A percentile compares a stretch with the other conserved stretches of the same genome.
These are phyloP conservation scores for Xenopus borealis DNA, from an alignment of 2,113 vertebrate species.

Conservation along the genomic window DNA sequence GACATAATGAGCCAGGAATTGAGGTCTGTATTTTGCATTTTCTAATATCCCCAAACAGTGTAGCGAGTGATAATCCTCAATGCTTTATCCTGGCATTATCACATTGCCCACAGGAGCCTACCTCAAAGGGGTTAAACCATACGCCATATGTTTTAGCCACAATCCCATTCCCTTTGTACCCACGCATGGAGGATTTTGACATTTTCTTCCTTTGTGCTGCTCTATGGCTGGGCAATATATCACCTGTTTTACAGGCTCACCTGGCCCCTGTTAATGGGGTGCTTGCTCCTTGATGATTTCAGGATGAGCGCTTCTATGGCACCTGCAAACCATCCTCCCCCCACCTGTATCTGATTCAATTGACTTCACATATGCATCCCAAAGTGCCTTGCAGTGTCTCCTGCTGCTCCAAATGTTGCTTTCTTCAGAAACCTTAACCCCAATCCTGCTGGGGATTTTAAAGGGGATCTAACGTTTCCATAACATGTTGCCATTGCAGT, in stretches of 20 bases:
- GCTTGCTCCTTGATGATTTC: slow-evolving; percentile 39
- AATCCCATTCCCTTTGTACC: slow-evolving; percentile 33
- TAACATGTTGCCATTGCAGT: too few species aligned
- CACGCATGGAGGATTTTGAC: slow-evolving; percentile 11
- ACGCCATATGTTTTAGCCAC: slow-evolving; percentile 25
- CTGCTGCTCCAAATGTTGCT: too few species aligned
- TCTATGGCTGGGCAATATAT: slow-evolving; percentile 47
- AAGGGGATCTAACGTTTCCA: too few species aligned
- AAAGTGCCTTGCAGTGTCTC: too few species aligned
- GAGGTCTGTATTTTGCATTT: neutral
- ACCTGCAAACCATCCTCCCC: slow-evolving; percentile 30
- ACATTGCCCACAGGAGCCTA: slow-evolving; percentile 23
- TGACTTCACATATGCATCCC: slow-evolving; percentile 25
- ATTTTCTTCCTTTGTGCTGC: slow-evolving; percentile 27
- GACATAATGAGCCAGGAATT: neutral
- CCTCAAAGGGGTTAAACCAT: slow-evolving; percentile 42
- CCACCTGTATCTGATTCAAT: slow-evolving; percentile 18
- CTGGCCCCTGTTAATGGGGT: slow-evolving; percentile 4
- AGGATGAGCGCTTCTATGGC: slow-evolving; percentile 26
- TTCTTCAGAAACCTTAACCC: too few species aligned
- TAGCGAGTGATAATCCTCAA: slow-evolving; percentile 33
- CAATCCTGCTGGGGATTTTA: too few species aligned
- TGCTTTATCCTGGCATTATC: slow-evolving; percentile 42
- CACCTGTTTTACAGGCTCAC: slow-evolving; percentile 49
- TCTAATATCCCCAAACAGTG: neutral